These are phyloP conservation scores for Tipula vernalis DNA, from an alignment of 2,888 invertebrate species.

Conservation along the genomic window DNA sequence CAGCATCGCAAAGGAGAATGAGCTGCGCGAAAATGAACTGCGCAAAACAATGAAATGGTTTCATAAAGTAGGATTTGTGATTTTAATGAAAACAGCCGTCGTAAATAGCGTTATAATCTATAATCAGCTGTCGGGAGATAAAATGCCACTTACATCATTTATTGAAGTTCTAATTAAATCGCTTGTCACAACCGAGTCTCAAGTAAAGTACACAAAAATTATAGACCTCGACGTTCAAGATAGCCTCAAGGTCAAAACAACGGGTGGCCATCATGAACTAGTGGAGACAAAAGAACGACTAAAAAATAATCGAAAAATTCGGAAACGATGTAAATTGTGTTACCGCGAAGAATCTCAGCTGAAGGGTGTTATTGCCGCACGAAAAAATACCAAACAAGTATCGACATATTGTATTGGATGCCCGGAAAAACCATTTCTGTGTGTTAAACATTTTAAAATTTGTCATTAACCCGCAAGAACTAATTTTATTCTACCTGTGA, in stretches of 20 bases:
- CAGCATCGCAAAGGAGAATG: not conserved
- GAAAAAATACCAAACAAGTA: not conserved
- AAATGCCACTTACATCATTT: not conserved
- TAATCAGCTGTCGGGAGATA: not conserved
- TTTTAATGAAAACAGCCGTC: not conserved
- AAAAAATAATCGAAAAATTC: not conserved
- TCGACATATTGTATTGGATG: not conserved
- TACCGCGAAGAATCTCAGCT: not conserved
- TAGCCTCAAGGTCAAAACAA: not conserved
- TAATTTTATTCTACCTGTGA: not conserved
- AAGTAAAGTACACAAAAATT: not conserved
- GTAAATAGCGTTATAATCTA: not conserved
- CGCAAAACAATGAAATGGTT: not conserved
- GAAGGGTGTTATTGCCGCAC: not conserved
- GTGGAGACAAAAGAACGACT: not conserved
- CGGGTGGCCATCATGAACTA: not conserved
- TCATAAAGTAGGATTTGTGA: not conserved
- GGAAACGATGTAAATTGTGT: not conserved
- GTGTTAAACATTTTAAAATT: not conserved
- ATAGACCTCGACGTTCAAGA: not conserved
- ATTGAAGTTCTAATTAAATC: not conserved
- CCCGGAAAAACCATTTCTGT: not conserved
- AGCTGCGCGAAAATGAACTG: not conserved
- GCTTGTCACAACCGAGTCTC: not conserved
- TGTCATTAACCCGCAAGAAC: not conserved